These are phyloP conservation scores for Campylomormyrus numenius DNA, from an alignment of 2,113 vertebrate species.

Conservation along the genomic window DNA sequence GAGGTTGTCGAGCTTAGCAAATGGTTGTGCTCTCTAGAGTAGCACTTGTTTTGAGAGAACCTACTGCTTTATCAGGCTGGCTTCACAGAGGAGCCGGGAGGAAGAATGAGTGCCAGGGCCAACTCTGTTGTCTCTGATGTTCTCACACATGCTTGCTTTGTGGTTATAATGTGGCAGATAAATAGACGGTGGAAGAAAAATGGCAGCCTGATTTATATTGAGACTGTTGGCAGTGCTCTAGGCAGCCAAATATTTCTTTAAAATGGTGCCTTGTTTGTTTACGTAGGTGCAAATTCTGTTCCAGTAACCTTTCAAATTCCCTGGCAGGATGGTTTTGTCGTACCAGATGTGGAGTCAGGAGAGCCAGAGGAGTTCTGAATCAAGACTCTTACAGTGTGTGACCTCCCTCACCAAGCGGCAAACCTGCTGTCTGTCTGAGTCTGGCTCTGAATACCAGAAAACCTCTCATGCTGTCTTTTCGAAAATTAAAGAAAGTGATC, in stretches of 20 bases:
- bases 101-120: neutral
- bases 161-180: neutral
- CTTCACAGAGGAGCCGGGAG: neutral
- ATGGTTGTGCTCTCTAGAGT: neutral
- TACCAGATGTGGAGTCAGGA: slow-evolving; percentile 70
- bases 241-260: neutral
- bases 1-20: neutral
- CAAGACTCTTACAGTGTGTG: neutral
- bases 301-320: slow-evolving; percentile 21
- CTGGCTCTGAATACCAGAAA: neutral
- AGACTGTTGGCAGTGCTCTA: neutral
- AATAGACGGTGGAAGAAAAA: neutral
- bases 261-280: neutral
- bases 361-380: slow-evolving; percentile 73
- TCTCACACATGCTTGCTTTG: neutral
- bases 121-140: neutral
- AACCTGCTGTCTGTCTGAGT: neutral
- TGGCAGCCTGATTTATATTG: neutral
- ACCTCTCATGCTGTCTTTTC: neutral
- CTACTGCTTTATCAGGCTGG: neutral
- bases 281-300: neutral
- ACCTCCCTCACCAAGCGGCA: neutral
- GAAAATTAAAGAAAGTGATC: too few relatives aligned
- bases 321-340: slow-evolving; percentile 75
- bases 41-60: neutral